phyloP scores from a whole-genome alignment of 2,888 invertebrate genomes.

The Melipona beecheii region DNA sequence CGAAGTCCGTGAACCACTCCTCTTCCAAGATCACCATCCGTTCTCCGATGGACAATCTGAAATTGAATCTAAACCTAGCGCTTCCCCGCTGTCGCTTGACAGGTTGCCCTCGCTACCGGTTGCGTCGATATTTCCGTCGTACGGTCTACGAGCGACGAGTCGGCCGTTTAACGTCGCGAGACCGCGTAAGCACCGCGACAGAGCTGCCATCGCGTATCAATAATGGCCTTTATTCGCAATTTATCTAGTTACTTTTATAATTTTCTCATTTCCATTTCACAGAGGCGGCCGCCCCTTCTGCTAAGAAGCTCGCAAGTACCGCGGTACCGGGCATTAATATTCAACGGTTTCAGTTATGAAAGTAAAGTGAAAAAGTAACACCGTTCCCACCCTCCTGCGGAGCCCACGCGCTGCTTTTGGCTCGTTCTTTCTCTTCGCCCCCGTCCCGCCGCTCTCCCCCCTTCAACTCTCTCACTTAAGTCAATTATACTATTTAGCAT shows the following conservation, averaged over 20 bases:
- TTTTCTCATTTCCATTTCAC: constrained; percentile 81
- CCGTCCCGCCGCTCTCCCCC: neutral
- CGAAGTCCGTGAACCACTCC: neutral
- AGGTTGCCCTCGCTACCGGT: neutral
- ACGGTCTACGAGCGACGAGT: constrained; percentile 47
- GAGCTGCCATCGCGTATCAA: constrained; percentile 71
- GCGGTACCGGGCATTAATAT: constrained; percentile 80
- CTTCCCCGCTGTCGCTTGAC: too few relatives aligned
- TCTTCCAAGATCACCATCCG: neutral
- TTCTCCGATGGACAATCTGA: constrained; percentile 42
- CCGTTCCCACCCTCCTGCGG: constrained; percentile 48
- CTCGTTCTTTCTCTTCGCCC: constrained; percentile 29
- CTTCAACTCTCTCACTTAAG: constrained; percentile 69
- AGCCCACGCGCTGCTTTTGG: constrained; percentile 20
- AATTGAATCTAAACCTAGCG: constrained; percentile 46
- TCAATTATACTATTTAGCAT: constrained; percentile 81
- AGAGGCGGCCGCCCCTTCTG: constrained; percentile 70
- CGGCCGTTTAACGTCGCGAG: constrained; percentile 61
- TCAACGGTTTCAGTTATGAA: constrained; percentile 83
- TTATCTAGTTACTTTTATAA: constrained; percentile 81
- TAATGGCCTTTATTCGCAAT: constrained; percentile 79
- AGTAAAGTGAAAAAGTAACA: constrained; percentile 84
- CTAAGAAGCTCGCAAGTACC: constrained; percentile 77
- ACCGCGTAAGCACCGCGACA: neutral
- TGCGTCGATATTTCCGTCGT: constrained; percentile 21